Percentiles rank a stretch among this genome's conserved stretches.
Evolutionary conservation across 2,113 vertebrate genomes (phyloP).

Genomic region (Galbula dea): DNA sequence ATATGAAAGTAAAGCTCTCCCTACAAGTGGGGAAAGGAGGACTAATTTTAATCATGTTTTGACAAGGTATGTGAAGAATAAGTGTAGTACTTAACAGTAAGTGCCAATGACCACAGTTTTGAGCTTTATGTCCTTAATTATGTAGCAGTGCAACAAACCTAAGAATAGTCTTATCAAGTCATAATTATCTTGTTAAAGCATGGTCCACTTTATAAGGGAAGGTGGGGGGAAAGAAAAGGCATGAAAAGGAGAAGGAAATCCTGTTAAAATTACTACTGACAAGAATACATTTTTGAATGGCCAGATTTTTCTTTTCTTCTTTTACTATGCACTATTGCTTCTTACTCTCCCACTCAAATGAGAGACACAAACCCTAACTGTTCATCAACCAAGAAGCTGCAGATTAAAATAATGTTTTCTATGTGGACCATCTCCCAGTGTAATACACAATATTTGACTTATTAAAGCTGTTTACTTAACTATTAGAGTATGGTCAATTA

Average conservation of each 20-base stretch:
- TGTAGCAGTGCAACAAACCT: background rate
- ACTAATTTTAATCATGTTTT: background rate
- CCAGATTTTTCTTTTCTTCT: background rate
- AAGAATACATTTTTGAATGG: background rate
- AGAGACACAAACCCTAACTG: background rate
- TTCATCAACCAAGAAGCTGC: background rate
- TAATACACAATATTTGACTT: background rate
- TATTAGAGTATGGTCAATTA: background rate
- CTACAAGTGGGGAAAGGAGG: background rate
- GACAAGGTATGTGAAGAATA: background rate
- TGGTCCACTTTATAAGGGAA: background rate
- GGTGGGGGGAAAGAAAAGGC: background rate
- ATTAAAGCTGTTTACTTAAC: background rate
- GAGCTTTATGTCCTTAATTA: background rate
- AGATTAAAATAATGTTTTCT: background rate
- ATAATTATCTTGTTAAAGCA: background rate
- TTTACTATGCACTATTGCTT: background rate
- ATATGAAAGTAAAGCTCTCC: background rate
- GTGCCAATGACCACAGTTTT: background rate
- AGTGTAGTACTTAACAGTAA: background rate
- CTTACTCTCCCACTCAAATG: background rate
- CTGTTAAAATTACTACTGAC: background rate
- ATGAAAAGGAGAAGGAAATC: background rate
- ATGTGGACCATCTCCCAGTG: background rate
- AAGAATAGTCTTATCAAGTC: background rate